Evolutionary conservation across 2,113 vertebrate species (phyloP), one percentile per base, ranked within the genome.

Genomic region (Brienomyrus longianalis): DNA sequence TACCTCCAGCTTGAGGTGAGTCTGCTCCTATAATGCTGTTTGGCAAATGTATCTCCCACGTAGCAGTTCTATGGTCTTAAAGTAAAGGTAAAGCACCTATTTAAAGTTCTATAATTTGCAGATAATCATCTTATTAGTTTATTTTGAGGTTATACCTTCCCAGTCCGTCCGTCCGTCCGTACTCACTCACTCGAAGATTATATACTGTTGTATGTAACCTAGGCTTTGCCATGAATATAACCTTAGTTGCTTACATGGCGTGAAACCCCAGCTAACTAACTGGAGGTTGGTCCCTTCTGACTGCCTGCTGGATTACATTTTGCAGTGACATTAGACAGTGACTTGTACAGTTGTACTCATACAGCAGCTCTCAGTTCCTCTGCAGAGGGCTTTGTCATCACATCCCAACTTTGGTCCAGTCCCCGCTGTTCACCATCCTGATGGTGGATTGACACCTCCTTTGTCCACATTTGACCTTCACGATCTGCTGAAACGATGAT

Each of bases 1-100:
- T 99, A 99, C 1, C 94, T 99, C 47, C 97, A 99, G 52, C 96
- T 99, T 11, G 98, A 99, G 98, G 98, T 99, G 95, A 8, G 92
- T 90, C 3, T 62, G 15, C 56, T 45, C 23, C 11, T 70, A 4
- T 31, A 1, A 70, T n/a, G 23, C 23, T 62, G n/a, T n/a, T 62
- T 9, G 59, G 59, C 59, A n/a, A 62, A 62, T 13, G n/a, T 31
- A 9, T 66, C 59, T 27, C 59, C 59, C 9, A 27, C 0, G 2
- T 66, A 13, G n/a, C 9, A 70, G 10, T 70, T 13, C 8, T 70
- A 10, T 10, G 13, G 62, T 1, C 62, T 70, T 27, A 11, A 27
- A 31, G n/a, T 66, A 27, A 66, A 31, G n/a, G 8, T 66, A 13
- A 66, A 31, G n/a, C 62, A 66, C n/a, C 62, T 3, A 66, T 66